Base-by-base conservation (phyloP, 2,113 vertebrate species). In the Poeciliopsis turrubarensis region DNA sequence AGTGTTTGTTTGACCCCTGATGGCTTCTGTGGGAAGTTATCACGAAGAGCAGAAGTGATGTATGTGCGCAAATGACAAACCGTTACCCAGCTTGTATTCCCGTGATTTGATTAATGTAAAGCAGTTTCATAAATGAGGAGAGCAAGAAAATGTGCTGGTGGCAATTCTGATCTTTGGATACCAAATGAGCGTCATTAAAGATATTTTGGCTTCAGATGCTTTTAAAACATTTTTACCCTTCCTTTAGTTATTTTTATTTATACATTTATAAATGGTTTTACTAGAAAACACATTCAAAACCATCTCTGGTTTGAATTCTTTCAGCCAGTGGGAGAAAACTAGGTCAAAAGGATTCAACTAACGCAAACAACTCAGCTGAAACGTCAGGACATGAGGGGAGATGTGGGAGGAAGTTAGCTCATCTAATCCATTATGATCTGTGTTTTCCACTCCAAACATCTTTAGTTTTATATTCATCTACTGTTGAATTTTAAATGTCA, bases 361-460 rank as follows among this genome's bases (percentile, higher is more conserved):
- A 82, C 74, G 87, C 87, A 89, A 89, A 93, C 87, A 92, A 88
- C 78, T 84, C 70, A 44, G 87, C 57, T 75, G 60, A 79, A 83
- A 82, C 68, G 72, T 68, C 27, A 60, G 75, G 81, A 68, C 60
- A 73, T 2, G 2, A 29, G 41, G 51, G 67, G 60, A 34, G 57
- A 73, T 30, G 73, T 27, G 77, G 72, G 68, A 47, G 13, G 67
- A 80, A 83, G 44, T 67, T 73, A 65, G 75, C 70, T 75, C 67
- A 37, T 65, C 68, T 60, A 68, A 71, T 77, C 44, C 27, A 75
- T 81, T 57, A 64, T 68, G 71, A 69, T 29, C 37, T 65, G 34
- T 37, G 69, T 73, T 51, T n/a, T 31, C 62, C 44, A 5, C 15
- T 47, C 44, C 17, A 17, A 14, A 6, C 4, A 3, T 51, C 1